Conservation (phyloP, 2,888 invertebrate genomes). For the Luffia ferchaultella region DNA sequence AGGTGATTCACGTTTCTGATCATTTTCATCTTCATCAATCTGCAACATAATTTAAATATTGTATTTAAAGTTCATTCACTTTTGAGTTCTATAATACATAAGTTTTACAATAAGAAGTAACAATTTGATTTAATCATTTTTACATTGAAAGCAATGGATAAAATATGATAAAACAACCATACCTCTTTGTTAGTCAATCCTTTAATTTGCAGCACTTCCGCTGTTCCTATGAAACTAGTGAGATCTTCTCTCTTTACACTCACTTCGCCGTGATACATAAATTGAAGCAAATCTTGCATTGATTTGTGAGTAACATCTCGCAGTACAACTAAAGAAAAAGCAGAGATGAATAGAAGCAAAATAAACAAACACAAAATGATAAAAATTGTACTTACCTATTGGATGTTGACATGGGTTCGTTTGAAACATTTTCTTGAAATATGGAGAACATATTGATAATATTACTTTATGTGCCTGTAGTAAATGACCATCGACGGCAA, state of each 20-base stretch:
- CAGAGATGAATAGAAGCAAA: neutral
- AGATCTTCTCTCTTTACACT: slow-evolving; percentile 78
- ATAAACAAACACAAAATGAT: neutral
- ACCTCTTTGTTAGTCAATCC: slow-evolving; percentile 71
- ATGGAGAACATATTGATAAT: slow-evolving; percentile 74
- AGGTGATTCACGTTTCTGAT: slow-evolving; percentile 37
- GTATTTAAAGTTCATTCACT: neutral
- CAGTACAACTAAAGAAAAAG: slow-evolving; percentile 66
- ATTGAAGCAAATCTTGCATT: slow-evolving; percentile 75
- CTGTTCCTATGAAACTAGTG: slow-evolving; percentile 74
- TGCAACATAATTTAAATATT: slow-evolving; percentile 21
- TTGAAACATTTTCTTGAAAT: slow-evolving; percentile 75
- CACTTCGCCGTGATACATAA: slow-evolving; percentile 81
- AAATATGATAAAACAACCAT: slow-evolving; percentile 4
- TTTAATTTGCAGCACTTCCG: slow-evolving; percentile 77
- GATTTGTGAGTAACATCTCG: slow-evolving; percentile 76
- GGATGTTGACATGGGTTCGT: slow-evolving; percentile 73
- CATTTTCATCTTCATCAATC: slow-evolving; percentile 50
- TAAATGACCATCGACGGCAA: slow-evolving; percentile 71
- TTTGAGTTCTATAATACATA: neutral
- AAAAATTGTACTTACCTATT: slow-evolving; percentile 39
- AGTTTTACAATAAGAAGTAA: neutral
- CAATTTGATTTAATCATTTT: neutral
- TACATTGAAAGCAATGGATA: neutral
- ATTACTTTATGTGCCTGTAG: slow-evolving; percentile 77